Base-by-base conservation (phyloP, 2,797 vertebrate genomes). In the Sus cebifrons region DNA sequence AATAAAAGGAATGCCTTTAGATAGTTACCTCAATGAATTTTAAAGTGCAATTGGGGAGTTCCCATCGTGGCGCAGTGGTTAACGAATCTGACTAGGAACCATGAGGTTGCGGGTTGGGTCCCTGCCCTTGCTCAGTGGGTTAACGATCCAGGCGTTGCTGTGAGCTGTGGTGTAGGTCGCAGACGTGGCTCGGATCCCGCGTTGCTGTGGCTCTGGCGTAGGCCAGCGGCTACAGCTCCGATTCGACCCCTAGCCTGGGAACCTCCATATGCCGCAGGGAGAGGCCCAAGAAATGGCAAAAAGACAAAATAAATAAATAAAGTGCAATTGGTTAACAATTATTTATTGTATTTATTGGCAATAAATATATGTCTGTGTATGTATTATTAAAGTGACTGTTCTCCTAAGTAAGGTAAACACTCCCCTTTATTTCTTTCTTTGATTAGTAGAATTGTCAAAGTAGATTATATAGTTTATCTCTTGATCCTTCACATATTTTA, bases 401-500 rank as follows among this genome's bases (percentile, higher is more conserved):
- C 77, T 94, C 18, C 12, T 13, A 91, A 74, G 25, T 75, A 81
- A 64, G 25, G 58, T 73, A 91, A 95, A 71, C 17, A 73, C 27
- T 87, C 44, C 23, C n/a, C 15, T 92, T 86, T 91, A 25, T 86
- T 40, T 96, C 65, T 86, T 78, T 29, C 7, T 86, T 89, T 81
- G 64, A 83, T 89, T 71, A 86, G 32, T 62, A 9, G 52, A 86
- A 82, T 65, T 96, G 82, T 93, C 54, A 89, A 40, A 84, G 90
- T 60, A 88, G 21, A 58, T 87, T 36, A 20, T 81, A 54, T 62
- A 17, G 20, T 89, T 91, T 32, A n/a, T 78, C 67, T 79, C 83
- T 77, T 92, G 14, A 94, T 90, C n/a, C 32, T 94, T 94, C n/a
- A 85, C n/a, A 67, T 91, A 92, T 67, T 91, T 94, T 58, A 88